Percentiles rank a stretch among this genome's conserved stretches.
Conservation (phyloP, 2,113 vertebrate genomes). For the Ctenodactylus gundi region DNA sequence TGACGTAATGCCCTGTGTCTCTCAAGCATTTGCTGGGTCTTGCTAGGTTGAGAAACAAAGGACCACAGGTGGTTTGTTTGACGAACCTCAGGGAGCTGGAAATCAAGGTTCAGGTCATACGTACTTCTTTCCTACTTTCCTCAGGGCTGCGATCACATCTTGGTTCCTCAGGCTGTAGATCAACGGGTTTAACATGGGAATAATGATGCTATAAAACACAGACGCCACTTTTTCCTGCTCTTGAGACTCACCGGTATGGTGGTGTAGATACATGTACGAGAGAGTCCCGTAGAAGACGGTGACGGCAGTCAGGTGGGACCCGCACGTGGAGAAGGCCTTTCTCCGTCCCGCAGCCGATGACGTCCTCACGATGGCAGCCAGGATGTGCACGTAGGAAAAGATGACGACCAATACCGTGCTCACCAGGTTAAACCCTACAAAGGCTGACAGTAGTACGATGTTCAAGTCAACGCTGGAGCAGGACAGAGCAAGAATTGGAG, state of each 20-base stretch:
- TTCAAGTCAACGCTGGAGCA: constrained; percentile 59
- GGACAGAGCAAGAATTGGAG: constrained; percentile 48
- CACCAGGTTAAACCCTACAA: constrained; percentile 42
- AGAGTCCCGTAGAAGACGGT: constrained; percentile 64
- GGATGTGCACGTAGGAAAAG: constrained; percentile 55
- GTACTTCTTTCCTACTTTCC: not conserved
- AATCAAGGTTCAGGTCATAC: not conserved
- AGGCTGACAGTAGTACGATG: not conserved
- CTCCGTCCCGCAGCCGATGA: not conserved
- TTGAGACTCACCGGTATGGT: not conserved
- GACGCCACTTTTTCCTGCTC: constrained; percentile 53
- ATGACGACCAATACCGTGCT: not conserved
- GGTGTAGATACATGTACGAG: constrained; percentile 35
- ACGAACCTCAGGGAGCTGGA: not conserved
- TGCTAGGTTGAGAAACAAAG: not conserved
- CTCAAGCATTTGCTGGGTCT: not conserved
- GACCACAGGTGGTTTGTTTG: not conserved
- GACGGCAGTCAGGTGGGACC: constrained; percentile 47
- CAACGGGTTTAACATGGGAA: constrained; percentile 65
- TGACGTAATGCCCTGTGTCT: not conserved
- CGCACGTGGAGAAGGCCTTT: constrained; percentile 69
- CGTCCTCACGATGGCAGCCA: constrained; percentile 47
- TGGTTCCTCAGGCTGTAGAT: constrained; percentile 70
- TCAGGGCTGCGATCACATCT: constrained; percentile 38
- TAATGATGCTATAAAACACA: constrained; percentile 60